Percentiles rank a stretch among this genome's conserved stretches.
phyloP scores from a whole-genome alignment of 2,888 invertebrate genomes.

The Drosophila subquinaria region DNA sequence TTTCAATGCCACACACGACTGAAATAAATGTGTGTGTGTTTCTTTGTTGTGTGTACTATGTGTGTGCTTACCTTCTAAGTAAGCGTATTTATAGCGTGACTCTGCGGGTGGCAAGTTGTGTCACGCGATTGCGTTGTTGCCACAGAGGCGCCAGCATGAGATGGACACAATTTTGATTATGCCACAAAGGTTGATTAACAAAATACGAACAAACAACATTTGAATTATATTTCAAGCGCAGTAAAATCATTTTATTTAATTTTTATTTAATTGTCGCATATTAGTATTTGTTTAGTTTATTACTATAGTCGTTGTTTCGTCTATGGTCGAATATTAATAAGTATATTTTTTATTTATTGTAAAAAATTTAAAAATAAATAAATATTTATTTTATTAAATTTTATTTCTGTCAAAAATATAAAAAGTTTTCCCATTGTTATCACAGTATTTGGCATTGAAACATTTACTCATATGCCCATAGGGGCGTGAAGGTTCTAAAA shows the following conservation, averaged over 20 bases:
- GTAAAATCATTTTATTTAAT: neutral
- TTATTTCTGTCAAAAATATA: neutral
- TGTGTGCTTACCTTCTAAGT: slow-evolving; percentile 7
- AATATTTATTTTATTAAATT: neutral
- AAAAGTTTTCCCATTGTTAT: neutral
- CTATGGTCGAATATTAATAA: too few species aligned
- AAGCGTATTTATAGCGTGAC: slow-evolving; percentile 60
- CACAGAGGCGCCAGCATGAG: slow-evolving; percentile 45
- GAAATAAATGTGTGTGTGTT: neutral
- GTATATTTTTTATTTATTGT: too few species aligned
- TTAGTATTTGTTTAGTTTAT: neutral
- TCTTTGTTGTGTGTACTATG: slow-evolving; percentile 5
- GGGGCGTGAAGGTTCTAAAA: neutral
- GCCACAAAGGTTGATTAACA: slow-evolving; percentile 15
- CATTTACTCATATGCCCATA: neutral
- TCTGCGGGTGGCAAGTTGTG: slow-evolving; percentile 44
- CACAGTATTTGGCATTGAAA: neutral
- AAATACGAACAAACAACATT: slow-evolving; percentile 19
- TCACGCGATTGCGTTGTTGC: slow-evolving; percentile 60
- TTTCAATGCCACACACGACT: slow-evolving; percentile 34
- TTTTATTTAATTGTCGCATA: neutral
- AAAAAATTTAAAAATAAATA: too few species aligned
- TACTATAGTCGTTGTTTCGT: too few species aligned
- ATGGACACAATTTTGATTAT: slow-evolving; percentile 16
- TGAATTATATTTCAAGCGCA: slow-evolving; percentile 9